Conservation (phyloP, 2,113 vertebrate genomes). For the Laterallus jamaicensis region DNA sequence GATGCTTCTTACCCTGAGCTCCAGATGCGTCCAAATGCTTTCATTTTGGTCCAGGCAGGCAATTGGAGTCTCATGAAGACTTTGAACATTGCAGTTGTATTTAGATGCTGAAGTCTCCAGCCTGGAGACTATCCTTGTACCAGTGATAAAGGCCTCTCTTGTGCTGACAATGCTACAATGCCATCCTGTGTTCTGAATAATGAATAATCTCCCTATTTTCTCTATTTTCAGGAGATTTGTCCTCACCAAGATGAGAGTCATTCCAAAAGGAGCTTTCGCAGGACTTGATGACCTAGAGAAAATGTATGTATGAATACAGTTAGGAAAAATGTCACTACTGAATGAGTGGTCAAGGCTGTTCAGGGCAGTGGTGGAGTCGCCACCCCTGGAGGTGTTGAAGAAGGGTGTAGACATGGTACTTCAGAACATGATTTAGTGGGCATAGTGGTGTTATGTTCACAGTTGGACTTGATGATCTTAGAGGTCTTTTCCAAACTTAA, state of each 20-base stretch:
- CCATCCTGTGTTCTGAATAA: background rate
- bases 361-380: too few species aligned
- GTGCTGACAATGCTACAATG: background rate
- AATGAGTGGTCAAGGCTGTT: too few species aligned
- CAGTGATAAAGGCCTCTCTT: background rate
- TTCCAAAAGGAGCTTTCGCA: conserved; percentile 77
- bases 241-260: conserved; percentile 79
- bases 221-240: conserved; percentile 81
- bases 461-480: too few species aligned
- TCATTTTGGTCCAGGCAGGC: background rate
- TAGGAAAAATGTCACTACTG: too few species aligned
- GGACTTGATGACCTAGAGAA: conserved; percentile 80
- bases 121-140: background rate
- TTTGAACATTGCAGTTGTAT: background rate
- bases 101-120: background rate
- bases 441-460: too few species aligned
- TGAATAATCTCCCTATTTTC: background rate
- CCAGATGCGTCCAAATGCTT: background rate
- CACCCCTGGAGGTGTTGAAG: too few species aligned
- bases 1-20: background rate
- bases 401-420: too few species aligned
- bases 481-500: too few species aligned
- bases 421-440: too few species aligned
- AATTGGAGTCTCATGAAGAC: background rate
- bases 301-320: conserved; percentile 76